phyloP scores from a whole-genome alignment of 2,888 invertebrate genomes.

The Drosophila kuntzei region DNA sequence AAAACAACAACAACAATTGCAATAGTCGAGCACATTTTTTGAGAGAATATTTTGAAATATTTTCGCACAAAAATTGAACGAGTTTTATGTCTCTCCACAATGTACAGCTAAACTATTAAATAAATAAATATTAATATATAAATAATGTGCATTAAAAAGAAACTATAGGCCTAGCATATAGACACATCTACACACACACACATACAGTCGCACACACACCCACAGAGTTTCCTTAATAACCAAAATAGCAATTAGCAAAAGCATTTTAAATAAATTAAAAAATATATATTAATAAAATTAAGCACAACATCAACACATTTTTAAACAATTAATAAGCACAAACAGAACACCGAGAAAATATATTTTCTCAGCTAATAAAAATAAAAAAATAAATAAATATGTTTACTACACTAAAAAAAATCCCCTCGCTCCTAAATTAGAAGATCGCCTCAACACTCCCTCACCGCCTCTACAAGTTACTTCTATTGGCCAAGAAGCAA shows the following conservation, averaged over 20 bases:
- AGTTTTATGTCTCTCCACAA: conserved; percentile 56
- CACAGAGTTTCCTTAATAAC: conserved; percentile 75
- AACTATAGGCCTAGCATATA: conserved; percentile 57
- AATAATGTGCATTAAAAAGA: conserved; percentile 34
- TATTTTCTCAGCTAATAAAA: conserved; percentile 10
- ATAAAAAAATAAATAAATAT: conserved; percentile 4
- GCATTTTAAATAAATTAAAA: conserved; percentile 39
- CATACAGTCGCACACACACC: conserved; percentile 30
- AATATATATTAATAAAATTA: conserved; percentile 1
- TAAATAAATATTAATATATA: conserved; percentile 46
- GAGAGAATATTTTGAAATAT: conserved; percentile 57
- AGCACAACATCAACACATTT: conserved; percentile 26
- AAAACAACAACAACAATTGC: conserved; percentile 26
- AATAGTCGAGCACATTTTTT: conserved; percentile 56
- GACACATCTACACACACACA: conserved; percentile 23
- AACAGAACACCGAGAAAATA: not conserved
- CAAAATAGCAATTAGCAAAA: conserved; percentile 59
- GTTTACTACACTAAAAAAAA: conserved; percentile 9
- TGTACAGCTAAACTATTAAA: conserved; percentile 70
- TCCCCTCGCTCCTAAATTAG: conserved; percentile 1
- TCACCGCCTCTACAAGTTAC: conserved; percentile 21
- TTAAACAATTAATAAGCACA: conserved; percentile 33
- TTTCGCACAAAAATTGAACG: conserved; percentile 48
- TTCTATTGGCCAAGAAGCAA: conserved; percentile 52
- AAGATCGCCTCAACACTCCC: conserved; percentile 4